Evolutionary conservation across 2,797 vertebrate species (phyloP), one percentile per base, ranked within the genome.

Genomic region (Enteromius paludinosus): DNA sequence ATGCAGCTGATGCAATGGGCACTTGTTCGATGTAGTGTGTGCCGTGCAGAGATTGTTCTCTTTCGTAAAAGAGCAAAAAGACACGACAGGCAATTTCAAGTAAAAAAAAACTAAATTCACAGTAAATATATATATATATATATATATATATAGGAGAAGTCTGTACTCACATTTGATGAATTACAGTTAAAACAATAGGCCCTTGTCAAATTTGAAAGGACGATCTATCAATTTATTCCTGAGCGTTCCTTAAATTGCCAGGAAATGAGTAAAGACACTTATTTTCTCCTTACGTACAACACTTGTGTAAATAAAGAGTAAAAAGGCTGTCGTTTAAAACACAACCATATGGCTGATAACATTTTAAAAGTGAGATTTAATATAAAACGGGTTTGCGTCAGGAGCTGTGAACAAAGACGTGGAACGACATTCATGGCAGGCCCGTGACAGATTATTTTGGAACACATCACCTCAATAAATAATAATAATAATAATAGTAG

Each of bases 151-250:
- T 30, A 28, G 30, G 12, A 30, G 1, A 20, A 17, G 64, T 15
- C 3, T 62, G 9, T 64, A 5, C 54, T 64, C 6, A 9, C 33
- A 71, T 76, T 77, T 61, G 12, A 38, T 9, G 20, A 52, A 49
- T 79, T 62, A 49, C 15, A 64, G 9, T 28, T 14, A 5, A 65
- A 72, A 76, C 64, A 68, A 82, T 62, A 72, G 71, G 80, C 76
- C 69, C 17, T 45, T 70, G 68, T 64, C 66, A 64, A 20, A 35
- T 41, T 23, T 78, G 25, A 72, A 70, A 72, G 9, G 18, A 64
- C 54, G 18, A 35, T 49, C 74, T 78, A 70, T 72, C 33, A 28
- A 72, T 54, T 20, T 74, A 30, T 54, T 54, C 17, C 61, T 47
- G n/a, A 18, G 23, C 12, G 47, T 14, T 47, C 10, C 11, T 73